Evolutionary conservation across 2,888 invertebrate genomes (phyloP), one percentile per base, ranked within the genome.

Genomic region (Nephrocerus scutellatus): DNA sequence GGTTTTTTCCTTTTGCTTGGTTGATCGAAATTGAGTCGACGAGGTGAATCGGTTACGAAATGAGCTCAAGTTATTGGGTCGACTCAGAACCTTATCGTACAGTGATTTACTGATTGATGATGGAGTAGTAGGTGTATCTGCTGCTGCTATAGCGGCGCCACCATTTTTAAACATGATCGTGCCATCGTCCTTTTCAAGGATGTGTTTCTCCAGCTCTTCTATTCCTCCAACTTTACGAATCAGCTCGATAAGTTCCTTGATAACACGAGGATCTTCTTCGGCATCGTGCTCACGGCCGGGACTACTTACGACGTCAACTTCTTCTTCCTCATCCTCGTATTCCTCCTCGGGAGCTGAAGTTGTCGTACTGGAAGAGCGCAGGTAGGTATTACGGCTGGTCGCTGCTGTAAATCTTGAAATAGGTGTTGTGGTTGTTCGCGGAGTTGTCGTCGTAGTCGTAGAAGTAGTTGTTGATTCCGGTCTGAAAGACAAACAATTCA

Each of bases 201-300:
- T 65, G 44, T 87, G 86, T 55, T 83, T 88, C 62, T 89, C 89
- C 12, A 90, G 62, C 56, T 89, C 84, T 57, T 89, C 89, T 2
- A 90, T 77, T 12, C 90, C 89, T 75, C 87, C 88, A 41, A 86
- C 82, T 77, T 87, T 87, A 61, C 81, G 86, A 48, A 89, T 88
- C 3, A 89, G 72, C 49, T 84, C 82, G 34, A 89, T 81, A 5
- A 89, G 69, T 60, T 89, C 88, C 57, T 88, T 88, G 39, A 88
- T 81, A 0, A 87, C 85, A 50, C 61, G 63, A 0, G 66, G 64
- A 53, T 70, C 68, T 50, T 72, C 71, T 51, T 70, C 66, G 10
- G 59, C 48, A 20, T 60, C 64, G 26, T 56, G 55, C 21, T 48
- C 50, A 30, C 53, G 56, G 31, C 21, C 26, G 19, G 36, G 21